Evolutionary conservation across 2,113 vertebrate genomes (phyloP).

Genomic region (Antechinus flavipes): DNA sequence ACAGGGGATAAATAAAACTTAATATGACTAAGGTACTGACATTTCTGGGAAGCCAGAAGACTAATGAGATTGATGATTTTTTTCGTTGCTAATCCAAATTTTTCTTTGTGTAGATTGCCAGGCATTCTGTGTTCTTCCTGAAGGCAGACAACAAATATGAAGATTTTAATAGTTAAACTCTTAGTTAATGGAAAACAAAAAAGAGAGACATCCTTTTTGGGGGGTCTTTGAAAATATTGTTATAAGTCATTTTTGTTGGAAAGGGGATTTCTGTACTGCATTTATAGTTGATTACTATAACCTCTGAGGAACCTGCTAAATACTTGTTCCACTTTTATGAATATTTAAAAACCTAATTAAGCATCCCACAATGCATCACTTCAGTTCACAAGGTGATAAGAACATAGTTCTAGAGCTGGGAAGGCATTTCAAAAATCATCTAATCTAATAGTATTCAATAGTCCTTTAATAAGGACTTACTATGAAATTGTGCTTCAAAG

Average conservation of each 20-base stretch:
- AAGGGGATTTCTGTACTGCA: background rate
- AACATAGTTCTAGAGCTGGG: background rate
- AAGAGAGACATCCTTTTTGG: background rate
- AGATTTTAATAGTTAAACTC: constrained; percentile 29
- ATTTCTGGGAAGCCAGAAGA: constrained; percentile 18
- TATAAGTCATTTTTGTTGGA: background rate
- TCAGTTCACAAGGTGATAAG: too few species aligned
- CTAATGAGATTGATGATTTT: constrained; percentile 25
- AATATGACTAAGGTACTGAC: constrained; percentile 20
- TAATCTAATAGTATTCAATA: background rate
- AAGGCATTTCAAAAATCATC: background rate
- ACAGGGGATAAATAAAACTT: background rate
- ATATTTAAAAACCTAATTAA: background rate
- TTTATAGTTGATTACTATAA: background rate
- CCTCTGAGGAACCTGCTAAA: background rate
- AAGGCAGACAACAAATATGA: constrained; percentile 16
- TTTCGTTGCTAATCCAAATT: constrained; percentile 11
- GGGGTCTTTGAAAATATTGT: constrained; percentile 6
- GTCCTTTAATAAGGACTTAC: background rate
- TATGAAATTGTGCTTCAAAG: background rate
- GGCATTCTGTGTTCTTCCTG: fast-evolving
- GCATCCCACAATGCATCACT: background rate
- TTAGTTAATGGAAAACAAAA: constrained; percentile 41
- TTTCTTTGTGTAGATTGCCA: constrained; percentile 39
- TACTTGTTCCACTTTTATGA: fast-evolving